Conservation (phyloP, 2,888 invertebrate genomes). For the Hymenopus coronatus region DNA sequence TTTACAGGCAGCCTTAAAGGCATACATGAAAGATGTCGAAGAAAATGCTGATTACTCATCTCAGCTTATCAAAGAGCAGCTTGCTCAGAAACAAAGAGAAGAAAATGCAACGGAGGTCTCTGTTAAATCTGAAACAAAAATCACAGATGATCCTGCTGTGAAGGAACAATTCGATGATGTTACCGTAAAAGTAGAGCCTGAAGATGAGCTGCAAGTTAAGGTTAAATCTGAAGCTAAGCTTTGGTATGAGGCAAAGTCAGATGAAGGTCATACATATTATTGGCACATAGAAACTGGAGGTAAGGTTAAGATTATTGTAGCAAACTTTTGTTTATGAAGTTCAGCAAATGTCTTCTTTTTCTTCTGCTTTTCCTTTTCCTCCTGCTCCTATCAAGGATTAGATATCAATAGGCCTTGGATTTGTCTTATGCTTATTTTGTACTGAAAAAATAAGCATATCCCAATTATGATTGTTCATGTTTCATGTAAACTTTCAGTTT, state of each 20-base stretch:
- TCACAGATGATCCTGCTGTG: neutral
- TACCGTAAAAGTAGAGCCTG: neutral
- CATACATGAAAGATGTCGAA: slow-evolving; percentile 81
- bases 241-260: slow-evolving; percentile 78
- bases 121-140: slow-evolving; percentile 1
- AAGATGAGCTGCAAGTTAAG: neutral
- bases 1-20: slow-evolving; percentile 73
- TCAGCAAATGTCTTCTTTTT: neutral
- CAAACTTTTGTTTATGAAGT: neutral
- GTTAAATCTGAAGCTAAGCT: slow-evolving; percentile 44
- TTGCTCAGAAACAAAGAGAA: slow-evolving; percentile 12
- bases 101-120: neutral
- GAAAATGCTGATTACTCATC: slow-evolving; percentile 63
- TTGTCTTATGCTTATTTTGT: too few species aligned
- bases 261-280: slow-evolving; percentile 77
- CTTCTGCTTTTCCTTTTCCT: too few species aligned
- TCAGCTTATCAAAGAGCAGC: slow-evolving; percentile 49
- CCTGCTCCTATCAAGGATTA: too few species aligned
- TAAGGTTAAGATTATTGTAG: slow-evolving; percentile 42
- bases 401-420: too few species aligned
- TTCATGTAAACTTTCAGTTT: too few species aligned
- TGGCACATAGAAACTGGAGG: slow-evolving; percentile 79
- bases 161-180: slow-evolving; percentile 9
- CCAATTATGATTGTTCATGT: too few species aligned
- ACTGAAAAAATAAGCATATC: too few species aligned